Evolutionary conservation across 2,797 vertebrate genomes (phyloP).

Genomic region (Rhabdophis nuchalis): DNA sequence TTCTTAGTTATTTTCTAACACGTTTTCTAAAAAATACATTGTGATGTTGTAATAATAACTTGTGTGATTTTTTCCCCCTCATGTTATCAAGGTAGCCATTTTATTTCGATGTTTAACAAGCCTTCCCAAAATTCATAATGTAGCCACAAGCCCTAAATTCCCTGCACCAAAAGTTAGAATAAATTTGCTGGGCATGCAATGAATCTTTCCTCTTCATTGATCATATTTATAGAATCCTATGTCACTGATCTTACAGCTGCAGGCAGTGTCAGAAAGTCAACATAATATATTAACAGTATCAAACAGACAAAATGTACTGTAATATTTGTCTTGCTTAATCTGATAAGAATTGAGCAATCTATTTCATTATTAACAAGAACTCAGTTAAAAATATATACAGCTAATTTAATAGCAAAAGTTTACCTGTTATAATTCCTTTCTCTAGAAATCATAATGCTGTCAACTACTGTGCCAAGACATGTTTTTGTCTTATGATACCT

Average conservation of each 20-base stretch:
- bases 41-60: background rate
- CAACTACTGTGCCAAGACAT: background rate
- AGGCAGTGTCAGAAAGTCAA: background rate
- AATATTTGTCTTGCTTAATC: background rate
- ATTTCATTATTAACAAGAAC: background rate
- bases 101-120: background rate
- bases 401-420: background rate
- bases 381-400: background rate
- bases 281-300: background rate
- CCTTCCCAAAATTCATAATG: background rate
- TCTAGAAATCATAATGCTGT: background rate
- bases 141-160: background rate
- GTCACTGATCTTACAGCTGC: background rate
- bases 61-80: background rate
- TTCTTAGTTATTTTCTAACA: background rate
- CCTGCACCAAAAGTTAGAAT: background rate
- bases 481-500: background rate
- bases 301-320: background rate
- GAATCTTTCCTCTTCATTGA: background rate
- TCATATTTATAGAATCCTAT: background rate
- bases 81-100: background rate
- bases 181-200: background rate
- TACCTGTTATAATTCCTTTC: background rate
- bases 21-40: background rate
- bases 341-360: background rate